Evolutionary conservation across 2,888 invertebrate genomes (phyloP).

Genomic region (Stenodera caucasica): DNA sequence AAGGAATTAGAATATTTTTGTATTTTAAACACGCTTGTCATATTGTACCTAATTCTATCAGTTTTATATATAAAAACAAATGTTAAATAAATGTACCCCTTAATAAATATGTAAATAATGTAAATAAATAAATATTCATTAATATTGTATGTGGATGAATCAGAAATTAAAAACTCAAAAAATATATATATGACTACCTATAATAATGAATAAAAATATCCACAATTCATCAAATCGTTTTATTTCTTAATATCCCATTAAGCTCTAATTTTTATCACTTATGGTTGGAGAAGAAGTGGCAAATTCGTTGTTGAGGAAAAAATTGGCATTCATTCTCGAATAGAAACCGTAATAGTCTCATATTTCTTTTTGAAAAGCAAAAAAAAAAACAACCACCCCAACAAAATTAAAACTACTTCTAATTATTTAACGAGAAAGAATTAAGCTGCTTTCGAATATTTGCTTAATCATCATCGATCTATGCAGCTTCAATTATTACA

Average conservation of each 20-base stretch:
- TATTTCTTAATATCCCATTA: not conserved
- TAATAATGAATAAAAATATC: conserved; percentile 22
- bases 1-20: conserved; percentile 47
- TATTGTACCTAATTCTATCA: conserved; percentile 41
- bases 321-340: not conserved
- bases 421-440: conserved; percentile 4
- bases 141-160: conserved; percentile 39
- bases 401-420: not conserved
- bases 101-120: conserved; percentile 37
- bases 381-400: not conserved
- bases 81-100: conserved; percentile 30
- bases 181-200: conserved; percentile 13
- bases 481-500: too few species aligned
- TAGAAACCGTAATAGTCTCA: not conserved
- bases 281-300: not conserved
- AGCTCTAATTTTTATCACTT: too few species aligned
- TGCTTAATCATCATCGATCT: not conserved
- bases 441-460: not conserved
- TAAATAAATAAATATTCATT: conserved; percentile 41
- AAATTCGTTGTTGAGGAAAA: not conserved
- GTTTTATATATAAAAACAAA: conserved; percentile 36
- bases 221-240: not conserved
- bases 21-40: conserved; percentile 43
- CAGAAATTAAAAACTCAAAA: conserved; percentile 15
- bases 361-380: too few species aligned